phyloP scores from a whole-genome alignment of 2,113 vertebrate genomes.

The Microcebus griseorufus region DNA sequence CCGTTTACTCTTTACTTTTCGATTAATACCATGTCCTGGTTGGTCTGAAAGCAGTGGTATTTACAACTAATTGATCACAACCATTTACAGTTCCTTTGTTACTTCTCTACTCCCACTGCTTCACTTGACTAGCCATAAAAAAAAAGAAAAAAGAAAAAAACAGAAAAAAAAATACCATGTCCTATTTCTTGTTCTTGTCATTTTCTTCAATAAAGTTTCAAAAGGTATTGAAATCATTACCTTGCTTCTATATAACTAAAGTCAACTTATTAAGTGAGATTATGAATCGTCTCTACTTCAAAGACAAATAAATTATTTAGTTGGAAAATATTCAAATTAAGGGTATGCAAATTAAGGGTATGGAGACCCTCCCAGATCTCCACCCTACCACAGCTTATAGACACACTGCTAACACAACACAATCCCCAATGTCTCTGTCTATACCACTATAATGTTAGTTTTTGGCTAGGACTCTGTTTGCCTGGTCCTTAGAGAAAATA shows the following conservation, averaged over 20 bases:
- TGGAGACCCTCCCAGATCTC: not conserved
- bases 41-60: no score
- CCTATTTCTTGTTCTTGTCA: not conserved
- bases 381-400: not conserved
- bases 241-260: not conserved
- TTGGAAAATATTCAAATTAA: not conserved
- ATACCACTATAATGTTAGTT: not conserved
- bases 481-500: not conserved
- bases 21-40: not conserved
- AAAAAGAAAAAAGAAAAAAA: no score
- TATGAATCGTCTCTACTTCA: not conserved
- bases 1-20: not conserved
- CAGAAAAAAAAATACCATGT: not conserved
- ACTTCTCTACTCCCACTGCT: no score
- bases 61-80: no score
- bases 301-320: not conserved
- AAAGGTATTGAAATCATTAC: not conserved
- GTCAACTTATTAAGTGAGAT: not conserved
- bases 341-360: not conserved
- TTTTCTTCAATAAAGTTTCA: not conserved
- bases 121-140: no score
- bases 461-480: not conserved
- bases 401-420: not conserved
- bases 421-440: not conserved
- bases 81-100: no score